These are phyloP conservation scores for Dinothrombium tinctorium DNA, from an alignment of 1,140 invertebrate species.

Conservation along the genomic window DNA sequence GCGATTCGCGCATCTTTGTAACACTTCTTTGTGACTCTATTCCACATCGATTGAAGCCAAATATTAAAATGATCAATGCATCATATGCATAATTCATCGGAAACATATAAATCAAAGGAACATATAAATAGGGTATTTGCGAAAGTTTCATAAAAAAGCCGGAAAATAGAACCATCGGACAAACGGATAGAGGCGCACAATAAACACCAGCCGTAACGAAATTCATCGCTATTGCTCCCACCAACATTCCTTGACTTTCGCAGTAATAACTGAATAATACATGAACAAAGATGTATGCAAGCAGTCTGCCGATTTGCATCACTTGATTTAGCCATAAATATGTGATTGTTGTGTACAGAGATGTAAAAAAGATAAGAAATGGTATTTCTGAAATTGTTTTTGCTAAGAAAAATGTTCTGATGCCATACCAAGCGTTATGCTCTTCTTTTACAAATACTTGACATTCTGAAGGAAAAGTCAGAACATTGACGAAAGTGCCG, in stretches of 20 bases:
- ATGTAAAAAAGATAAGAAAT: slow-evolving; percentile 72
- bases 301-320: slow-evolving; percentile 38
- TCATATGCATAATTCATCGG: slow-evolving; percentile 80
- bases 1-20: no score
- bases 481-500: slow-evolving; percentile 85
- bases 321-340: slow-evolving; percentile 89
- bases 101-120: slow-evolving; percentile 67
- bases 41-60: slow-evolving; percentile 47
- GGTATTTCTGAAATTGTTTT: slow-evolving; percentile 83
- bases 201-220: slow-evolving; percentile 39
- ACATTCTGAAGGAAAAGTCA: slow-evolving; percentile 55
- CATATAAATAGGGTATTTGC: slow-evolving; percentile 65
- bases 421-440: slow-evolving; percentile 90
- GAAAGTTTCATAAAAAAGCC: slow-evolving; percentile 85
- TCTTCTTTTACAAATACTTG: slow-evolving; percentile 62
- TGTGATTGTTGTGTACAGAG: slow-evolving; percentile 68
- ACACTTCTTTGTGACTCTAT: no score
- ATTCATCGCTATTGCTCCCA: slow-evolving; percentile 36
- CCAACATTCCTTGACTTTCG: slow-evolving; percentile 70
- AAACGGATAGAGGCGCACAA: slow-evolving; percentile 59
- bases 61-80: slow-evolving; percentile 63
- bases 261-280: slow-evolving; percentile 68
- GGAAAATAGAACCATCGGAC: slow-evolving; percentile 58
- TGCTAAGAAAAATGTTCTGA: slow-evolving; percentile 83
- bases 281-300: slow-evolving; percentile 64